These are phyloP conservation scores for Tapirus indicus DNA, from an alignment of 2,797 vertebrate species.

Conservation along the genomic window DNA sequence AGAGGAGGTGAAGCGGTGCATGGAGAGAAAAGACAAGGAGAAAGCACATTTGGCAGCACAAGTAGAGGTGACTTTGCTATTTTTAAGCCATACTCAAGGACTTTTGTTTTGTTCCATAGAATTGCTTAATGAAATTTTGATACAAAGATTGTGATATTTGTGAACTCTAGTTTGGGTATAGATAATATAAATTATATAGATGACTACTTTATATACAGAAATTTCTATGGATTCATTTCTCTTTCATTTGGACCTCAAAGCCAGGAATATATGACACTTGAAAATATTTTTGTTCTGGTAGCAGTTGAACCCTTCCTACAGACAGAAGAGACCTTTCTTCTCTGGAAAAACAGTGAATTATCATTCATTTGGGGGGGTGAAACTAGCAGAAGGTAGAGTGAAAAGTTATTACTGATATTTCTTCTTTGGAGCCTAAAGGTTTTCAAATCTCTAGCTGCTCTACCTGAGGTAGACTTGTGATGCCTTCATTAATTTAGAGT, in stretches of 20 bases:
- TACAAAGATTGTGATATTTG: neutral
- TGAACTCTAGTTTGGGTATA: neutral
- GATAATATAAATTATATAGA: slow-evolving; percentile 1
- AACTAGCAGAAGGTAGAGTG: neutral
- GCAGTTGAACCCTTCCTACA: neutral
- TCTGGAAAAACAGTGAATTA: neutral
- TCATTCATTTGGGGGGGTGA: neutral
- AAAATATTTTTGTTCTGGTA: slow-evolving; percentile 39
- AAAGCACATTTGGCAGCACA: slow-evolving; percentile 90
- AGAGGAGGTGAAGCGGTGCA: slow-evolving; percentile 91
- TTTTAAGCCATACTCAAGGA: slow-evolving; percentile 4
- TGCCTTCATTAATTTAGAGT: neutral
- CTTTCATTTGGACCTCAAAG: neutral
- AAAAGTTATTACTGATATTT: neutral
- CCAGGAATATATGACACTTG: neutral
- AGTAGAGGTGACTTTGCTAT: slow-evolving; percentile 89
- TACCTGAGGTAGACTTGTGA: neutral
- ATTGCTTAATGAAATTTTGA: slow-evolving; percentile 58
- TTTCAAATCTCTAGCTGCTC: neutral
- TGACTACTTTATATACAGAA: neutral
- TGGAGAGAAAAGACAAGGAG: slow-evolving; percentile 94
- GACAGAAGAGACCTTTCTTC: neutral
- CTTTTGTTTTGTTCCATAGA: slow-evolving; percentile 46
- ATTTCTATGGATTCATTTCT: neutral
- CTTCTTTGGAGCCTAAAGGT: neutral